These are phyloP conservation scores for Rhopilema esculentum DNA, from an alignment of 30 jellyfish, hydroid and myxozoan species.

Conservation along the genomic window DNA sequence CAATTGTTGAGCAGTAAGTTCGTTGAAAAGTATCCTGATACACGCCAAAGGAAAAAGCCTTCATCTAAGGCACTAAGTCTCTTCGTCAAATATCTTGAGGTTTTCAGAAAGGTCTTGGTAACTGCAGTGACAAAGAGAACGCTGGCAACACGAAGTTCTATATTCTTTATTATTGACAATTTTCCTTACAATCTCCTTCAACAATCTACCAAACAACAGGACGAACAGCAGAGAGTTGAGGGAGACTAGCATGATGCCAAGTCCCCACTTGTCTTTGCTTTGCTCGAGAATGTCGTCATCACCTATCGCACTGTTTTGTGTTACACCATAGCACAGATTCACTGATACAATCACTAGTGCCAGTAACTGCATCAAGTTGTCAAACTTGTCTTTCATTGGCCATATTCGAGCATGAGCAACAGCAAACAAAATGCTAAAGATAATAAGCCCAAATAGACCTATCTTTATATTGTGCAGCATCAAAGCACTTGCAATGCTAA, in stretches of 20 bases:
- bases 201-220: neutral
- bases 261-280: neutral
- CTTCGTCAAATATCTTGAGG: too few species aligned
- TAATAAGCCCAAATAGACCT: conserved; percentile 10
- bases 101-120: too few species aligned
- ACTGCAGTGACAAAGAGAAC: too few species aligned
- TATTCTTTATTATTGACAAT: neutral
- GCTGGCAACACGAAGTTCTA: neutral
- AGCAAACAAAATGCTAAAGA: conserved; percentile 8
- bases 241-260: conserved; percentile 1
- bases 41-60: too few species aligned
- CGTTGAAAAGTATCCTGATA: too few species aligned
- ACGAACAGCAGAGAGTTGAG: conserved; percentile 1
- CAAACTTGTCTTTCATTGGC: conserved; percentile 27
- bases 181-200: neutral
- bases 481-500: conserved; percentile 26
- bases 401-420: conserved; percentile 9
- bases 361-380: conserved; percentile 20
- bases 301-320: neutral
- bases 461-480: neutral
- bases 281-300: neutral
- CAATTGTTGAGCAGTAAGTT: too few species aligned
- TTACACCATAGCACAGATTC: conserved; percentile 15
- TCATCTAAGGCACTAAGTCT: too few species aligned
- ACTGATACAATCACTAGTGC: conserved; percentile 9